phyloP scores from a whole-genome alignment of 2,113 vertebrate genomes.

The Puffinus mauretanicus region DNA sequence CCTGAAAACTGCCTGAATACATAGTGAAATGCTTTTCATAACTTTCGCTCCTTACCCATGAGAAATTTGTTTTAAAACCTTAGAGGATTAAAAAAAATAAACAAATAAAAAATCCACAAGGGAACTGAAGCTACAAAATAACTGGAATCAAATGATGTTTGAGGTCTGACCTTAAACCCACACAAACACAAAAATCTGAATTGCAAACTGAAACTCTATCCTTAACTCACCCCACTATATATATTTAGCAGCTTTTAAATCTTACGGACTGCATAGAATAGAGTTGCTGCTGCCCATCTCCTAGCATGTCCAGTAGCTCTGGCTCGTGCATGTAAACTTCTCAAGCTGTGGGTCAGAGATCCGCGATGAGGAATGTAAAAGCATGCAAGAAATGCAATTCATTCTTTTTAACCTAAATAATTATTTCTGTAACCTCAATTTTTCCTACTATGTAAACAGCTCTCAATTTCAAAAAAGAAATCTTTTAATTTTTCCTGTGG shows the following conservation, averaged over 20 bases:
- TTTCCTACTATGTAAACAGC: background rate
- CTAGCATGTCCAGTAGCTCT: background rate
- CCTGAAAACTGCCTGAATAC: background rate
- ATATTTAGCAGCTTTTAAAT: background rate
- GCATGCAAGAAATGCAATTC: background rate
- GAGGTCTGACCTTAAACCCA: conserved; percentile 13
- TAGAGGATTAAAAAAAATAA: conserved; percentile 9
- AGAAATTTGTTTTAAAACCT: conserved; percentile 33
- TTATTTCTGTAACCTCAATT: background rate
- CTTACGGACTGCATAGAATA: background rate
- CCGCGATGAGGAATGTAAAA: background rate
- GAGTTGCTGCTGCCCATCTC: background rate
- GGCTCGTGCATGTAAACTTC: background rate
- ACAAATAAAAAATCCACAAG: conserved; percentile 18
- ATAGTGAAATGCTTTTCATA: conserved; percentile 20
- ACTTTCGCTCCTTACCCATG: background rate
- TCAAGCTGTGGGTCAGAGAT: background rate
- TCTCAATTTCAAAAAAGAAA: background rate
- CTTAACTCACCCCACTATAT: background rate
- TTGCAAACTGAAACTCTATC: background rate
- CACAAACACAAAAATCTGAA: background rate
- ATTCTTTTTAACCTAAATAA: background rate
- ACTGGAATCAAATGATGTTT: conserved; percentile 8
- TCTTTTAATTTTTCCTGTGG: background rate
- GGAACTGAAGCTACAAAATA: background rate